Evolutionary conservation across 2,888 invertebrate genomes (phyloP), one percentile per base, ranked within the genome.

Genomic region (Drosophila pseudotalamancana): DNA sequence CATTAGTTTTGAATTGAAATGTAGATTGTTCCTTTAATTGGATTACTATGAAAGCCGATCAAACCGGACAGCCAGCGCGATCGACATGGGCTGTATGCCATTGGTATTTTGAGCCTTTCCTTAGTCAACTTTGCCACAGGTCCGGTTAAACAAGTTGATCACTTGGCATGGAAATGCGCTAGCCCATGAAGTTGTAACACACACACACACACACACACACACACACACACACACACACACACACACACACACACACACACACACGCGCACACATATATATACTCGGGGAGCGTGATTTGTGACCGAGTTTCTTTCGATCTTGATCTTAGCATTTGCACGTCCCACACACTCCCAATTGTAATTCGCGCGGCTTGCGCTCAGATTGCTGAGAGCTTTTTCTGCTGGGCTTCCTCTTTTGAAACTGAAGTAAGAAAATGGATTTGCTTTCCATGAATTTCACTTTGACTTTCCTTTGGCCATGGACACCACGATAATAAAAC

Each of bases 1-100:
- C 78, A 84, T 88, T 84, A 86, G 87, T 77, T 84, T 80, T 77
- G 69, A 88, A 88, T 87, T 88, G 83, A 84, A 85, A 72, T 86
- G 87, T 84, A 77, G 88, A 88, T 88, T 87, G 88, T 88, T 86
- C 88, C 88, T 84, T 84, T 88, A 88, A 84, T 84, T 84, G 83
- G 83, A 87, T 84, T 84, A 84, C 67, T 75, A 60, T 71, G 68
- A 63, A 51, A 56, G 64, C 53, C 60, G 66, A 74, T 72, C 72
- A 71, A 77, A 81, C 68, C 76, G 80, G 69, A 79, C 79, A 57
- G 56, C 34, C 12, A 14, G 49, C 43, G 32, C 35, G 49, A 12
- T 49, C 49, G 49, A 49, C 49, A 42, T 27, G 55, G 46, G 63
- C 59, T 54, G 29, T 12, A 56, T 42, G 55, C 23, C 61, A 48